A percentile compares a stretch with the other conserved stretches of the same genome.
These are phyloP conservation scores for Steinernema scapterisci DNA, from an alignment of 2,888 invertebrate genomes.

Conservation along the genomic window DNA sequence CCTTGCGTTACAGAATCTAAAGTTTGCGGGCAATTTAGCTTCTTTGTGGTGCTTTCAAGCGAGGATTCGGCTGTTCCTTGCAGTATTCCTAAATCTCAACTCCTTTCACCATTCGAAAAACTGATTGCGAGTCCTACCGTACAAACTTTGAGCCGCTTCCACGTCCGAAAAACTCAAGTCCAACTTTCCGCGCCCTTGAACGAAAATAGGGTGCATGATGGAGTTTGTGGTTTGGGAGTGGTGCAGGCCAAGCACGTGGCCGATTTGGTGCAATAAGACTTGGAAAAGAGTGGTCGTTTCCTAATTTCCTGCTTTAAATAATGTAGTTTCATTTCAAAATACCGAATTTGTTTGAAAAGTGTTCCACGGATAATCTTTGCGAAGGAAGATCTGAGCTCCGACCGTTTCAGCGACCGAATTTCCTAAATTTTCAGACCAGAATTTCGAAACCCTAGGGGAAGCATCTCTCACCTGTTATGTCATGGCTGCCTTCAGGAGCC, in stretches of 20 bases:
- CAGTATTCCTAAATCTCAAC: conserved; percentile 1
- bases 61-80: background rate
- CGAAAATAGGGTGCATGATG: conserved; percentile 60
- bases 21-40: conserved; percentile 44
- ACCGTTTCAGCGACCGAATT: conserved; percentile 37
- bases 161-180: conserved; percentile 44
- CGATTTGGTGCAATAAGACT: conserved; percentile 59
- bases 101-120: background rate
- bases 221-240: conserved; percentile 55
- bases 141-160: conserved; percentile 49
- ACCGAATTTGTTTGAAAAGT: background rate
- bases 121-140: conserved; percentile 46
- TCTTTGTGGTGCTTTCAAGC: background rate
- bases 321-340: background rate
- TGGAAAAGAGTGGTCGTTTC: conserved; percentile 36
- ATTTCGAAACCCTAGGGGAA: too few relatives aligned
- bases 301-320: background rate
- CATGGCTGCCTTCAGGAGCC: conserved; percentile 4
- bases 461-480: conserved; percentile 26
- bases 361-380: background rate
- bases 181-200: conserved; percentile 41
- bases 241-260: conserved; percentile 58
- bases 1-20: conserved; percentile 47
- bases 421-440: too few relatives aligned
- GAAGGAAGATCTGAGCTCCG: conserved; percentile 42